Evolutionary conservation across 1,140 invertebrate species (phyloP), one percentile per base, ranked within the genome.

Genomic region (Limonius californicus): DNA sequence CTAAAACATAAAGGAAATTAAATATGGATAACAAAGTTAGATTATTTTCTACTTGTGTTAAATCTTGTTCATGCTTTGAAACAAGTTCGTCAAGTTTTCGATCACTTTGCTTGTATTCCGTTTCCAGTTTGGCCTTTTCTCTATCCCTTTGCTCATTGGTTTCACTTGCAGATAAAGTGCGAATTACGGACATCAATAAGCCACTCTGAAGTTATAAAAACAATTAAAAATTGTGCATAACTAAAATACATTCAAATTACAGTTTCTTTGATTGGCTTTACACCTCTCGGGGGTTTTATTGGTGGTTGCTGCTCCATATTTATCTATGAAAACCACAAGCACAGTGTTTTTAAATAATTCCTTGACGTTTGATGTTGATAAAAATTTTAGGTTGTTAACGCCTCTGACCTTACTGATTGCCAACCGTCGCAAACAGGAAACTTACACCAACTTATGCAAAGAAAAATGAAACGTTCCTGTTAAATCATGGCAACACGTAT

Each of bases 81-180:
- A 99, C 91, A 15, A 97, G 80, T 75, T 93, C 89, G 73, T 96
- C 93, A 2, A 98, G 81, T 68, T 84, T 83, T 65, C 88, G 85
- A 80, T 98, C 95, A 79, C 94, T 95, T 72, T 88, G 85, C 74
- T 92, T 92, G 73, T 91, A 98, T 74, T 95, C 94, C 68, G 92
- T 90, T 78, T 98, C 95, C 27, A 98, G 82, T 76, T 94, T 93
- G 0, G 88, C 88, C 72, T 95, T 95, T 78, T 98, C 95, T 72
- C 91, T 87, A 74, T 98, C 95, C 68, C 95, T 81, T 74, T 98
- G 93, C 73, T 97, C 94, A 77, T 94, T 94, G 23, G 93, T 96
- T 79, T 95, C 92, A 80, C 92, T 96, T 27, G 91, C 89, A 19
- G 92, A 94, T 56, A 97, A 75, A 0, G 92, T 94, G 61, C 93